Base-by-base conservation (phyloP, 2,113 vertebrate species). In the Alethe diademata region DNA sequence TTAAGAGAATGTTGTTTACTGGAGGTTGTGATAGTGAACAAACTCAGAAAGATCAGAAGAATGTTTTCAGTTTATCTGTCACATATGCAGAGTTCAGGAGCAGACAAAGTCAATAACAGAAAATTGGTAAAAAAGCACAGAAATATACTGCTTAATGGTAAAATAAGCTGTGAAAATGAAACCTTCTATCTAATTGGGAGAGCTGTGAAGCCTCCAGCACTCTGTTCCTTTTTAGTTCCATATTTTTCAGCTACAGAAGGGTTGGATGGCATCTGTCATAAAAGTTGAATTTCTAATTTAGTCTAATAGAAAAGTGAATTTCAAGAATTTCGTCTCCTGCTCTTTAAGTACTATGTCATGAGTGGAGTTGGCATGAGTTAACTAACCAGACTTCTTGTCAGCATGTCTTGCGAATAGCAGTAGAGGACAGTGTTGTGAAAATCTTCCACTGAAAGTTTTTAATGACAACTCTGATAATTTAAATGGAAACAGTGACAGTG, bases 211-310 rank as follows among this genome's bases (percentile, higher is more conserved):
- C 65, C 65, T 92, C 53, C 70, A 92, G 36, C 73, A 87, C 69
- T 84, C 42, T 91, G 72, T 89, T 93, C 48, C 14, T 60, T 78
- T 92, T 92, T 29, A 84, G 36, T 64, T 93, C 31, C 65, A 38
- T 36, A 85, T 87, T 93, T 92, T 53, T 75, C 82, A 90, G 40
- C 82, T 94, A 50, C 31, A 72, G 73, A 51, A 66, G 5, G 13
- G 6, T 71, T 89, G 57, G 65, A 61, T 95, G 93, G 65, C 86
- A 91, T 86, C 57, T 95, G 73, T 75, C 80, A 93, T 69, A 56
- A 74, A 78, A 56, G 12, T 9, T 92, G 73, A 93, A 84, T 87
- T 81, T 92, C 86, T 92, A 84, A 89, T 91, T 84, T 40, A 62
- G 33, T 74, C 36, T 91, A 93, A 91, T 65, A 78, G 65, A 81